These are phyloP conservation scores for Perccottus glenii DNA, from an alignment of 2,113 vertebrate genomes.

Conservation along the genomic window DNA sequence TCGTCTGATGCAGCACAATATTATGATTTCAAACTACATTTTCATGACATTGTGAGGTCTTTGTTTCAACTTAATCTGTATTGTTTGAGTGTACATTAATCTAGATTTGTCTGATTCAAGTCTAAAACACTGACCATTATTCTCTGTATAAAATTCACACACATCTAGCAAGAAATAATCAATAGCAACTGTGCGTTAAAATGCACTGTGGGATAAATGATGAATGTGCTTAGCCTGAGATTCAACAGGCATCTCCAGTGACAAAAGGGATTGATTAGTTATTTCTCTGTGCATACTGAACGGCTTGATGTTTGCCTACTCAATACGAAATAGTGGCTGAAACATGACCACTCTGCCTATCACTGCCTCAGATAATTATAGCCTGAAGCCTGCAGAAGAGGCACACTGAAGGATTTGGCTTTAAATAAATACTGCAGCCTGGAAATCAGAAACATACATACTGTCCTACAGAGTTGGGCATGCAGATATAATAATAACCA, in stretches of 20 bases:
- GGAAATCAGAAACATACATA: conserved; percentile 9
- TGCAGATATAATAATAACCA: conserved; percentile 23
- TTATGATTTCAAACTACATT: too few species aligned
- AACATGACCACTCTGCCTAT: conserved; percentile 14
- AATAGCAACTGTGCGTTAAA: conserved; percentile 5
- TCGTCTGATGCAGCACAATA: too few species aligned
- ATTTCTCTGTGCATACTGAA: conserved; percentile 32
- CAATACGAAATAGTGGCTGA: conserved; percentile 29
- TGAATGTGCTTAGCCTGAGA: background rate
- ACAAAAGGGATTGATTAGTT: conserved; percentile 28
- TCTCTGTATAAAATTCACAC: too few species aligned
- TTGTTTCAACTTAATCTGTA: too few species aligned
- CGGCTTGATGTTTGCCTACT: conserved; percentile 15
- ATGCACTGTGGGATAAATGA: conserved; percentile 5
- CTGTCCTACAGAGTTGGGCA: background rate
- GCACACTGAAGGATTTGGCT: conserved; percentile 17
- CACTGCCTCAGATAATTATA: conserved; percentile 48
- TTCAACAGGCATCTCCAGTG: conserved; percentile 4
- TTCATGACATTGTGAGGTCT: too few species aligned
- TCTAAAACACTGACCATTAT: too few species aligned
- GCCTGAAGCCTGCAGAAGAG: conserved; percentile 18
- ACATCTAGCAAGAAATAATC: background rate
- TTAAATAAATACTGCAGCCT: conserved; percentile 17
- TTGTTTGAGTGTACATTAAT: too few species aligned
- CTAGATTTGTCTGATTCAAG: too few species aligned